Percentiles rank a stretch among this genome's conserved stretches.
Evolutionary conservation across 2,888 invertebrate genomes (phyloP).

Genomic region (Megalurothrips usitatus): DNA sequence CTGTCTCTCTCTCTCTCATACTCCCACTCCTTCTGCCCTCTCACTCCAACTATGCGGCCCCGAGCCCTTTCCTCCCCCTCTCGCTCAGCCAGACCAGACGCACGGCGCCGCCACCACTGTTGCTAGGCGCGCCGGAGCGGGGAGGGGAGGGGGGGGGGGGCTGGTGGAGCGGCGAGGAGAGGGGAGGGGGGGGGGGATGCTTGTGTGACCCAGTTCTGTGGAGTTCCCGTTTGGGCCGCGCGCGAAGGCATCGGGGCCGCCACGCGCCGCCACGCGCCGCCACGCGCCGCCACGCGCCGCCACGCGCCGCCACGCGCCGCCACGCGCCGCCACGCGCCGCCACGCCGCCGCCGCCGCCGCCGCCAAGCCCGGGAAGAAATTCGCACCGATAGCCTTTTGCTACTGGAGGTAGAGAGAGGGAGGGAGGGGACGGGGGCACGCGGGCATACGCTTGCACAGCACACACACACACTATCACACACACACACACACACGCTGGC

Average conservation of each 20-base stretch:
- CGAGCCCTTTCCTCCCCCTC: neutral
- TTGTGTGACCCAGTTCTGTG: slow-evolving; percentile 16
- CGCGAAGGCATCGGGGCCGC: neutral
- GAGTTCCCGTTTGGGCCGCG: slow-evolving; percentile 21
- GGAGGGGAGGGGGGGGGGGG: neutral
- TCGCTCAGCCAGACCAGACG: neutral
- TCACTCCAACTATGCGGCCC: too few relatives aligned
- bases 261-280: neutral
- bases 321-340: neutral
- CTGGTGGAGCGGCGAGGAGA: neutral
- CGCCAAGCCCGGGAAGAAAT: neutral
- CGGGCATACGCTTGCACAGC: too few relatives aligned
- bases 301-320: neutral
- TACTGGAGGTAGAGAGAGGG: too few relatives aligned
- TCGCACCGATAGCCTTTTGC: neutral
- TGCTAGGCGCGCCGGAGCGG: neutral
- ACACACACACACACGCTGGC: too few relatives aligned
- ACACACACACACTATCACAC: too few relatives aligned
- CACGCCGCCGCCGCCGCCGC: too few relatives aligned
- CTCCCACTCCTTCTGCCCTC: too few relatives aligned
- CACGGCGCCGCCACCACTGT: neutral
- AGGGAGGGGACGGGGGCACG: too few relatives aligned
- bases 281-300: neutral
- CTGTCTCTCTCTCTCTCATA: neutral
- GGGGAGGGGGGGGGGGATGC: neutral